Conservation (phyloP, 2,888 invertebrate species). For the Ceriagrion tenellum region DNA sequence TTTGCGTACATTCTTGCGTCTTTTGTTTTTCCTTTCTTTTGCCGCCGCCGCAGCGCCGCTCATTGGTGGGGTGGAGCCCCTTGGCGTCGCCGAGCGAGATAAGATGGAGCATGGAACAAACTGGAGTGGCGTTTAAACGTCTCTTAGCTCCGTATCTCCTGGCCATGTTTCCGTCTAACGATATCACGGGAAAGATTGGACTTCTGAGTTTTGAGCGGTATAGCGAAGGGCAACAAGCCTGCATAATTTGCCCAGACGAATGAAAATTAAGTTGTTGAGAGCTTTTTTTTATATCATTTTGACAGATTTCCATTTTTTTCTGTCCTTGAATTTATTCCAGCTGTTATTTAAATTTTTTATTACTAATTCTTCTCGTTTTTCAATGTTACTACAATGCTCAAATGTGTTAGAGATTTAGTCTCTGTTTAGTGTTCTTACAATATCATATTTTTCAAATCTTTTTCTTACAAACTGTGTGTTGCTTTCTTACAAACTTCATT, state of each 20-base stretch:
- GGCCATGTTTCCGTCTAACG: neutral
- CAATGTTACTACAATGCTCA: no score
- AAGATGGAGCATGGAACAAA: neutral
- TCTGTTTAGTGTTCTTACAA: no score
- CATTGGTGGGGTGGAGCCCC: neutral
- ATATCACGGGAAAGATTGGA: neutral
- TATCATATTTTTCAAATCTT: no score
- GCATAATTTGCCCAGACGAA: neutral
- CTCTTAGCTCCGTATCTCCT: neutral
- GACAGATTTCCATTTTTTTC: no score
- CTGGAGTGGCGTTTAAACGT: neutral
- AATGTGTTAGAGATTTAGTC: no score
- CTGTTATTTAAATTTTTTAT: no score
- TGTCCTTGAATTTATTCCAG: no score
- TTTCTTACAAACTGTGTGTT: no score
- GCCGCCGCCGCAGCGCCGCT: neutral
- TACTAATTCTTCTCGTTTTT: no score
- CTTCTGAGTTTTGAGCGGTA: neutral
- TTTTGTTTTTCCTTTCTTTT: constrained; percentile 4
- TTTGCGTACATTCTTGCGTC: constrained; percentile 43
- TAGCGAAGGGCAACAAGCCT: neutral
- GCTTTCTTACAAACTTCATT: no score
- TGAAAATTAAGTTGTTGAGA: no score
- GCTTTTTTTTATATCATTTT: no score
- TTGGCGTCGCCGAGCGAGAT: neutral